Percentiles rank a stretch among this genome's conserved stretches.
These are phyloP conservation scores for Torymus tubicola DNA, from an alignment of 2,888 invertebrate genomes.

Conservation along the genomic window DNA sequence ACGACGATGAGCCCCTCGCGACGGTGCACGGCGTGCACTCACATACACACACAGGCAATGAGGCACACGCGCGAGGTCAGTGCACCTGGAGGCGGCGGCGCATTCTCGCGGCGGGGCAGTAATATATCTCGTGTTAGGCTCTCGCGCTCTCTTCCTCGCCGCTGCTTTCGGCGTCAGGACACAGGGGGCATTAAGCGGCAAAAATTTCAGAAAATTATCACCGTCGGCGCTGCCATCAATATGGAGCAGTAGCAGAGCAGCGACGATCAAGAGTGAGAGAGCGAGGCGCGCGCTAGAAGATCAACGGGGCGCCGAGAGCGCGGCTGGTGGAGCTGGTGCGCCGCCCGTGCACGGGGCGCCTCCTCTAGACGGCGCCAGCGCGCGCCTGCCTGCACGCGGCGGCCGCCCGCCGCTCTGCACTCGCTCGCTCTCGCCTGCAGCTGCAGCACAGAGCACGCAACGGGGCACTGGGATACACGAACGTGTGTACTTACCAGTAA, in stretches of 20 bases:
- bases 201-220: constrained; percentile 84
- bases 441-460: neutral
- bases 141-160: constrained; percentile 55
- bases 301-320: constrained; percentile 45
- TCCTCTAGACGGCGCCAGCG: constrained; percentile 35
- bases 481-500: constrained; percentile 25
- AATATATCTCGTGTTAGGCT: neutral
- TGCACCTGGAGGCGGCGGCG: constrained; percentile 63
- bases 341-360: neutral
- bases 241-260: constrained; percentile 73
- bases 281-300: constrained; percentile 62
- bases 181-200: constrained; percentile 83
- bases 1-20: neutral
- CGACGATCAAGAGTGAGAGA: too few species aligned
- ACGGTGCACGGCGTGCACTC: too few species aligned
- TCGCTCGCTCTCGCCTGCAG: constrained; percentile 6
- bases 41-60: neutral
- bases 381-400: constrained; percentile 31
- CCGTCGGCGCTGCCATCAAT: constrained; percentile 84
- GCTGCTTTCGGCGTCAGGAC: constrained; percentile 76
- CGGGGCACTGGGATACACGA: neutral
- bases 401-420: constrained; percentile 40
- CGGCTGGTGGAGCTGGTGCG: constrained; percentile 24
- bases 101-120: constrained; percentile 71
- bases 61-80: constrained; percentile 1